A percentile compares a stretch with the other conserved stretches of the same genome.
Evolutionary conservation across 2,888 invertebrate genomes (phyloP).

Genomic region (Odontocolon sp.): DNA sequence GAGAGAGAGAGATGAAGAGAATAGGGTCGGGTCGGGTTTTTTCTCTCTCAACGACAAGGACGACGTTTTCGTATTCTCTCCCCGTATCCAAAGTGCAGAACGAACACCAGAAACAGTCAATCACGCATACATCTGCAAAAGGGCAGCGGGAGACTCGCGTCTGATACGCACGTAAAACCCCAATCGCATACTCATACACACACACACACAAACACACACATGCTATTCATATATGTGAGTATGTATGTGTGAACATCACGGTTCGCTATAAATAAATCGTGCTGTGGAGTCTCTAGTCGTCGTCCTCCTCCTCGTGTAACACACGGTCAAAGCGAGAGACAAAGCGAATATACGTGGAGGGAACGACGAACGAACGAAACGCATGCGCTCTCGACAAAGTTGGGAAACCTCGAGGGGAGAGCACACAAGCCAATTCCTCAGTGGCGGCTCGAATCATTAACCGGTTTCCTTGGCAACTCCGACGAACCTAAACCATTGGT

Average conservation of each 20-base stretch:
- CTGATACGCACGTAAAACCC: conserved; percentile 3
- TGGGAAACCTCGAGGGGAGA: conserved; percentile 57
- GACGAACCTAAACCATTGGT: conserved; percentile 77
- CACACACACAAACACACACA: neutral
- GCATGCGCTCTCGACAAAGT: conserved; percentile 48
- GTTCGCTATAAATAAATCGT: conserved; percentile 62
- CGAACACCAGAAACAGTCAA: neutral
- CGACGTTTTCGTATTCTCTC: neutral
- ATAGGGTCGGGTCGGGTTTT: conserved; percentile 28
- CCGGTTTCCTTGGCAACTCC: conserved; percentile 80
- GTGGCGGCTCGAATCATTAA: conserved; percentile 80
- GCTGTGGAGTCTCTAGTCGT: conserved; percentile 8
- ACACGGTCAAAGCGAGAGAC: conserved; percentile 3
- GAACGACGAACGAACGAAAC: conserved; percentile 21
- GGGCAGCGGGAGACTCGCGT: conserved; percentile 35
- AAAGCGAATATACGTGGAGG: neutral
- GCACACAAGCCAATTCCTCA: conserved; percentile 78
- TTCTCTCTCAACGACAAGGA: conserved; percentile 6
- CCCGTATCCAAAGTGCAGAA: neutral
- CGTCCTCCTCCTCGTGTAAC: conserved; percentile 13
- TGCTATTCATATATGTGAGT: neutral
- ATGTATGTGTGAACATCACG: neutral
- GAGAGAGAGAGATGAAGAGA: too few species aligned
- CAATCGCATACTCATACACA: neutral
- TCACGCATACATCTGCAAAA: conserved; percentile 4